These are phyloP conservation scores for Halcyon senegalensis DNA, from an alignment of 2,113 vertebrate genomes.

Conservation along the genomic window DNA sequence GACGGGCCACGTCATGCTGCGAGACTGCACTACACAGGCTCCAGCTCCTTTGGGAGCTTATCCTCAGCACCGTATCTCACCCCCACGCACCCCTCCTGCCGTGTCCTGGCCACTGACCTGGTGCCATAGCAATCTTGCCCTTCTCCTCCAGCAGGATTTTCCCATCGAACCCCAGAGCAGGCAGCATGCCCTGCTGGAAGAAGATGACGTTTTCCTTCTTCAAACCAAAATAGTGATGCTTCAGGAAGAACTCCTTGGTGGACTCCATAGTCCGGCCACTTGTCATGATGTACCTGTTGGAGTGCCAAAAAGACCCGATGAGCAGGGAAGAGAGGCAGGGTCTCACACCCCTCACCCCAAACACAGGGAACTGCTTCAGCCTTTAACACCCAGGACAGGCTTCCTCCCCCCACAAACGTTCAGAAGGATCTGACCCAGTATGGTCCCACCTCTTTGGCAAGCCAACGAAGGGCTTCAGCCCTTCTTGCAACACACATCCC, in stretches of 20 bases:
- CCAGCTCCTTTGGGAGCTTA: neutral
- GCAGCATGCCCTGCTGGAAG: slow-evolving; percentile 98
- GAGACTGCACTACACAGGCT: rapidly evolving
- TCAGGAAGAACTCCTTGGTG: slow-evolving; percentile 88
- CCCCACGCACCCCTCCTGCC: rapidly evolving
- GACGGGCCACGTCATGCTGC: rapidly evolving
- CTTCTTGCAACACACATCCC: neutral
- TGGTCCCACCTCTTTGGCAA: neutral
- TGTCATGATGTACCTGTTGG: slow-evolving; percentile 96
- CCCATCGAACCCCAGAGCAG: slow-evolving; percentile 90
- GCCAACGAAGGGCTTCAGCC: neutral
- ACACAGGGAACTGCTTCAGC: rapidly evolving
- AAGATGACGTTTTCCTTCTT: slow-evolving; percentile 86
- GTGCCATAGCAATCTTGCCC: slow-evolving; percentile 92
- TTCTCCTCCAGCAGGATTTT: slow-evolving; percentile 93
- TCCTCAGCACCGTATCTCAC: rapidly evolving
- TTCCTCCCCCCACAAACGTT: rapidly evolving
- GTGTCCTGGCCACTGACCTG: slow-evolving; percentile 75
- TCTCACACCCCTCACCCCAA: neutral
- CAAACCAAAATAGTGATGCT: slow-evolving; percentile 89
- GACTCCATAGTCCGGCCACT: slow-evolving; percentile 92
- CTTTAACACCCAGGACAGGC: neutral
- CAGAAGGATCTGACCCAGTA: neutral
- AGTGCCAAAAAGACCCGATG: neutral
- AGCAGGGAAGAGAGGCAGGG: neutral